Base-by-base conservation (phyloP, 2,888 invertebrate species). In the Acronicta aceris region DNA sequence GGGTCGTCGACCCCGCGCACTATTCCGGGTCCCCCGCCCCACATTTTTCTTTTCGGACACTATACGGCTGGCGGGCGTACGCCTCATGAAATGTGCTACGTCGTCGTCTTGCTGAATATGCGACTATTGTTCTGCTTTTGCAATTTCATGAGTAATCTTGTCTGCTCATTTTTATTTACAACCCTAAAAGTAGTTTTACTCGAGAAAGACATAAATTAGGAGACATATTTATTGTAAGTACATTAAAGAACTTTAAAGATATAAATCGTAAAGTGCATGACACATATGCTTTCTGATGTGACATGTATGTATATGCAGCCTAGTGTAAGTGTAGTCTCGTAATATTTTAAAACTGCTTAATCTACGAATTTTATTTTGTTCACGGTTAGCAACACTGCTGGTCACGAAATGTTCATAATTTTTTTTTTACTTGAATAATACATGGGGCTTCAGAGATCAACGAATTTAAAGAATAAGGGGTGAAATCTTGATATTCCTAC, bases 31-130 rank as follows among this genome's bases (percentile, higher is more conserved):
- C 84, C 82, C 86, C 87, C 89, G 87, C 86, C 88, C 89, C 87
- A 89, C 85, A 92, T 91, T 92, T 93, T 92, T 92, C 92, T 92
- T 91, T 89, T 91, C 90, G 92, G 92, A 91, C 93, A 90, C 86
- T 86, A 82, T 83, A 85, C 83, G 86, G 84, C 84, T 85, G 85
- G 83, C 85, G 79, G 84, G 83, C 81, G 81, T 81, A 78, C 65
- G 67, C 65, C 81, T 84, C 83, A 78, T 81, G 76, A 87, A 92
- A 90, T 91, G 82, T 89, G 89, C 90, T 87, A 78, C 86, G 89
- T 90, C 85, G 89, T 80, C 87, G 83, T 88, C 85, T 87, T 88
- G 83, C 87, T 89, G 89, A 91, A 89, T 90, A 89, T 86, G 85
- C 85, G 84, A 85, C 88, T 81, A 92, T 93, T 93, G 91, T 93